Conservation (phyloP, 2,113 vertebrate species). For the Falcunculus frontatus region DNA sequence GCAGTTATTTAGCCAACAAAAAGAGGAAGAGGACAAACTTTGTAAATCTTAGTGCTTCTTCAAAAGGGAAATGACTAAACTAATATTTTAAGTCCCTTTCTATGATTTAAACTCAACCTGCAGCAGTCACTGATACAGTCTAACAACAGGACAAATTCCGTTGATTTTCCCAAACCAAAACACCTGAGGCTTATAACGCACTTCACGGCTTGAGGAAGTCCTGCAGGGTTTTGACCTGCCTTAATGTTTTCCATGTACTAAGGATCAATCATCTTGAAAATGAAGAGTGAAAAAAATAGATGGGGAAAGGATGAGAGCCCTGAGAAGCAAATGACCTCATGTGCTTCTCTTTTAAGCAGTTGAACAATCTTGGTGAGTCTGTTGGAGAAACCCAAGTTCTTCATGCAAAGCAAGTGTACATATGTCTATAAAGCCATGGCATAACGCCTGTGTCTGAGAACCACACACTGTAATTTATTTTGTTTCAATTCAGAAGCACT, state of each 20-base stretch:
- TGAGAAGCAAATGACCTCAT: neutral
- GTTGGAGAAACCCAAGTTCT: neutral
- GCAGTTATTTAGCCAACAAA: neutral
- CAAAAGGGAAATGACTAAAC: neutral
- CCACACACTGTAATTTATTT: neutral
- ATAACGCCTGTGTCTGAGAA: neutral
- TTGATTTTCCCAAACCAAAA: neutral
- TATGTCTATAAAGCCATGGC: neutral
- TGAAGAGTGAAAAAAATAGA: neutral
- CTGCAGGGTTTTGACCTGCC: neutral
- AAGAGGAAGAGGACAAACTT: neutral
- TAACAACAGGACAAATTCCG: neutral
- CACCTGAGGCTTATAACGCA: neutral
- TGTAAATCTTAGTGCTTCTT: neutral
- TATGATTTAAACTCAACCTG: neutral
- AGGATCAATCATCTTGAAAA: neutral
- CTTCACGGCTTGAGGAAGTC: neutral
- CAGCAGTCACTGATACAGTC: neutral
- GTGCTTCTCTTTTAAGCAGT: neutral
- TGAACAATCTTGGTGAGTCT: neutral
- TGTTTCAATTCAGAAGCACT: neutral
- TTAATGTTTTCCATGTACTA: neutral
- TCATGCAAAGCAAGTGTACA: neutral
- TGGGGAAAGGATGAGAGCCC: neutral
- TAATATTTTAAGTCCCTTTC: neutral